phyloP scores from a whole-genome alignment of 2,888 invertebrate species.

The Sphaerophoria taeniata region DNA sequence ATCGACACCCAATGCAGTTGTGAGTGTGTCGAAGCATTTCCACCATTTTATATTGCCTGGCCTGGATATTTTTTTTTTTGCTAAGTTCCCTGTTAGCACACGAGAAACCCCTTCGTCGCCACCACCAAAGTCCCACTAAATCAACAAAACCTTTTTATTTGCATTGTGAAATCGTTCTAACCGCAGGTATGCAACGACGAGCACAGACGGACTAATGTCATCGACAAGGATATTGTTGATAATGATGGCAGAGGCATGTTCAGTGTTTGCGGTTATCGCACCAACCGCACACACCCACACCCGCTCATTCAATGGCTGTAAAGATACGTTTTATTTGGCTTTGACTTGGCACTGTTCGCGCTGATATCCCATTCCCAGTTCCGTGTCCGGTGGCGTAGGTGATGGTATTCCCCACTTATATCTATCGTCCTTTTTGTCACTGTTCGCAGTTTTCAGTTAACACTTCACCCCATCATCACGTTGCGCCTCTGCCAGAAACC shows the following conservation, averaged over 20 bases:
- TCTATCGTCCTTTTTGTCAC: slow-evolving; percentile 19
- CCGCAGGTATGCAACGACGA: slow-evolving; percentile 74
- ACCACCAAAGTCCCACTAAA: slow-evolving; percentile 39
- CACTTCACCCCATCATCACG: too few relatives aligned
- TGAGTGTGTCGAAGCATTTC: slow-evolving; percentile 23
- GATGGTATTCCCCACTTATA: not conserved
- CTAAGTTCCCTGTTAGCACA: not conserved
- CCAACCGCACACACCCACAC: slow-evolving; percentile 69
- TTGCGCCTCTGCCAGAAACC: not conserved
- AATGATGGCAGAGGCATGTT: slow-evolving; percentile 70
- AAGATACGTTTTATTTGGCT: slow-evolving; percentile 35
- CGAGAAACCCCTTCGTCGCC: not conserved
- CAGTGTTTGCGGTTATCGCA: slow-evolving; percentile 73
- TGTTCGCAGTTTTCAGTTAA: slow-evolving; percentile 13
- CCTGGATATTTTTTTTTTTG: not conserved
- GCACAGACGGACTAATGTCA: slow-evolving; percentile 74
- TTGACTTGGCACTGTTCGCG: slow-evolving; percentile 17
- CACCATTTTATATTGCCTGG: slow-evolving; percentile 11
- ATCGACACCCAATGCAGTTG: slow-evolving; percentile 34
- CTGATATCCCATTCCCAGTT: not conserved
- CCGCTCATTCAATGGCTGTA: slow-evolving; percentile 56
- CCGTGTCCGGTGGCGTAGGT: not conserved
- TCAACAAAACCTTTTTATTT: slow-evolving; percentile 73
- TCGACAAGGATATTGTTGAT: slow-evolving; percentile 74
- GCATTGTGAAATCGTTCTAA: slow-evolving; percentile 73